phyloP scores from a whole-genome alignment of 2,113 vertebrate genomes.

The Donacobius atricapilla region DNA sequence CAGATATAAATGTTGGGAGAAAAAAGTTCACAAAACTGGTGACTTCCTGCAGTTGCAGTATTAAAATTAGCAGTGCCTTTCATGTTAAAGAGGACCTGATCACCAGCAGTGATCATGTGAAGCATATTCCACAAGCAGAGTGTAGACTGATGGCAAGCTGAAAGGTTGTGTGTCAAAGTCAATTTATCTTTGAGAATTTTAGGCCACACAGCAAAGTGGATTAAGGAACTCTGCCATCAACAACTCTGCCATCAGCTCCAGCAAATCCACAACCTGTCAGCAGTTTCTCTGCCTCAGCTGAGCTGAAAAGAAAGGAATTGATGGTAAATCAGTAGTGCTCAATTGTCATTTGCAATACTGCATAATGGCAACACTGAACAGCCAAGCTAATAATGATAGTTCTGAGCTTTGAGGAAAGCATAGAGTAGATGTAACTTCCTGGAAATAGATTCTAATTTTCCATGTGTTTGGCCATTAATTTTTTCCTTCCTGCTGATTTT shows the following conservation, averaged over 20 bases:
- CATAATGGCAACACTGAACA: not conserved
- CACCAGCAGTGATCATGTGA: not conserved
- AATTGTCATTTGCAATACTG: constrained; percentile 4
- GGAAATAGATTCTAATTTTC: not conserved
- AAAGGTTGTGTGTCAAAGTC: not conserved
- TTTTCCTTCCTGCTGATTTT: not conserved
- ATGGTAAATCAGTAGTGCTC: constrained; percentile 48
- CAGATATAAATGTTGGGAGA: rapidly evolving
- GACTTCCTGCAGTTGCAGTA: not conserved
- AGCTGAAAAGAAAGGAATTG: constrained; percentile 19
- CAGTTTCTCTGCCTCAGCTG: constrained; percentile 9
- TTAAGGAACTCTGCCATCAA: not conserved
- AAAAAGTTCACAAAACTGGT: not conserved
- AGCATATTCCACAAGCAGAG: not conserved
- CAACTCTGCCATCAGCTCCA: not conserved
- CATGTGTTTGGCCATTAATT: not conserved
- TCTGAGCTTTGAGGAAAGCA: not conserved
- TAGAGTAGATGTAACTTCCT: not conserved
- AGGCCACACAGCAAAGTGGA: constrained; percentile 24
- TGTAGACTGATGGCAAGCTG: not conserved
- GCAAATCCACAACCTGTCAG: constrained; percentile 22
- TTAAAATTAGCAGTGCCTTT: not conserved
- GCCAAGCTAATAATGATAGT: not conserved
- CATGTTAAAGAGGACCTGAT: not conserved
- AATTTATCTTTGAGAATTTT: constrained; percentile 13